These are phyloP conservation scores for Vulpes lagopus DNA, from an alignment of 2,113 vertebrate species.

Conservation along the genomic window DNA sequence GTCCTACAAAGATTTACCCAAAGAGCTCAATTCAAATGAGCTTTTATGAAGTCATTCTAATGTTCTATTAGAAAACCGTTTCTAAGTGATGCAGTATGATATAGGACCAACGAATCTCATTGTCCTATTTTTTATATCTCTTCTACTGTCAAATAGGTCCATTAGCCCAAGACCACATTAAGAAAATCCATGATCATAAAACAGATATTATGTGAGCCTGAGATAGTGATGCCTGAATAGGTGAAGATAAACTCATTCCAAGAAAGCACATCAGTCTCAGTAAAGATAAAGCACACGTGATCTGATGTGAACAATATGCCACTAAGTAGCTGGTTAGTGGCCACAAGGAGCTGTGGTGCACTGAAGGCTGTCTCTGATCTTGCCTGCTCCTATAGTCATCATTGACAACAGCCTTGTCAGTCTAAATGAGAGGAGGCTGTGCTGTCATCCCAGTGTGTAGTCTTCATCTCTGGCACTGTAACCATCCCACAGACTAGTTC, in stretches of 20 bases:
- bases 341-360: not conserved
- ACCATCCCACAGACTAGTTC: no score
- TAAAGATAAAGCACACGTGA: not conserved
- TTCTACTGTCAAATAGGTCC: not conserved
- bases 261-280: not conserved
- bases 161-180: not conserved
- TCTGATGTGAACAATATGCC: not conserved
- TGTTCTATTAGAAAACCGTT: not conserved
- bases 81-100: not conserved
- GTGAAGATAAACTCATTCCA: not conserved
- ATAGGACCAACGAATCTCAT: not conserved
- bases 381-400: not conserved
- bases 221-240: not conserved
- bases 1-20: not conserved
- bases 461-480: not conserved
- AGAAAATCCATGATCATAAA: not conserved
- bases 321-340: not conserved
- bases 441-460: fast-evolving
- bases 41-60: not conserved
- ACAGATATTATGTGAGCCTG: not conserved
- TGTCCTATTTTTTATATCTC: not conserved
- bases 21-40: not conserved
- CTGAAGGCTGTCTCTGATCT: not conserved
- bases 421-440: not conserved
- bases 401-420: not conserved